Evolutionary conservation across 2,888 invertebrate genomes (phyloP).

Genomic region (Cartodere bifasciata): DNA sequence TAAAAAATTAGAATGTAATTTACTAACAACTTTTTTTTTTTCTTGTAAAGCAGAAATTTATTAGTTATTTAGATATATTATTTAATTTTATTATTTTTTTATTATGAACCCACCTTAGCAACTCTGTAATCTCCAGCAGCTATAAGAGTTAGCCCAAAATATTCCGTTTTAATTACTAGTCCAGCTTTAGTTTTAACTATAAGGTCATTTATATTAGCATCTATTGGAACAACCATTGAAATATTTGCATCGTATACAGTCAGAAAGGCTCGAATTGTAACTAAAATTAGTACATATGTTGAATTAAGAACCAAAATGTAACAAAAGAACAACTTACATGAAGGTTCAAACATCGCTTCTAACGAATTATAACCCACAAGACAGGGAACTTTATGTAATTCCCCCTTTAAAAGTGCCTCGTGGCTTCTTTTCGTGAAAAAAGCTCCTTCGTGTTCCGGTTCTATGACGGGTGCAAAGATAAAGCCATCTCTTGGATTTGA

Average conservation of each 20-base stretch:
- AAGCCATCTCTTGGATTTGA: slow-evolving; percentile 9
- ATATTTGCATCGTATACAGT: no score
- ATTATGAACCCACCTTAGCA: no score
- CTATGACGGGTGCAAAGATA: slow-evolving; percentile 10
- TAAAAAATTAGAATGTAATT: slow-evolving; percentile 2
- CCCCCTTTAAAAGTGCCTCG: slow-evolving; percentile 4
- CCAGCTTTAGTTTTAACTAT: slow-evolving; percentile 2
- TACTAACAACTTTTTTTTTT: not conserved
- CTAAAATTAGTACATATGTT: not conserved
- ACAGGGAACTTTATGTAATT: slow-evolving; percentile 5
- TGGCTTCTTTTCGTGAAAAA: slow-evolving; percentile 9
- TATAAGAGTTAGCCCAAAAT: slow-evolving; percentile 9
- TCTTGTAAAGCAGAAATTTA: not conserved
- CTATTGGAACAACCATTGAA: slow-evolving; percentile 9
- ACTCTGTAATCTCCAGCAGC: no score
- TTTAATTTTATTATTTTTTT: no score
- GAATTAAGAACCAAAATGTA: not conserved
- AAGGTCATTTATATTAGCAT: slow-evolving; percentile 6
- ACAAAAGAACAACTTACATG: slow-evolving; percentile 6
- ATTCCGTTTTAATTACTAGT: slow-evolving; percentile 7
- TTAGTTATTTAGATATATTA: no score
- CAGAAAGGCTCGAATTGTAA: not conserved
- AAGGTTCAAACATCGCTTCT: slow-evolving; percentile 6
- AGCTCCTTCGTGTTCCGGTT: slow-evolving; percentile 7
- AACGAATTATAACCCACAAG: slow-evolving; percentile 10